Conservation (phyloP, 2,797 vertebrate species). For the Leptodactylus fallax region DNA sequence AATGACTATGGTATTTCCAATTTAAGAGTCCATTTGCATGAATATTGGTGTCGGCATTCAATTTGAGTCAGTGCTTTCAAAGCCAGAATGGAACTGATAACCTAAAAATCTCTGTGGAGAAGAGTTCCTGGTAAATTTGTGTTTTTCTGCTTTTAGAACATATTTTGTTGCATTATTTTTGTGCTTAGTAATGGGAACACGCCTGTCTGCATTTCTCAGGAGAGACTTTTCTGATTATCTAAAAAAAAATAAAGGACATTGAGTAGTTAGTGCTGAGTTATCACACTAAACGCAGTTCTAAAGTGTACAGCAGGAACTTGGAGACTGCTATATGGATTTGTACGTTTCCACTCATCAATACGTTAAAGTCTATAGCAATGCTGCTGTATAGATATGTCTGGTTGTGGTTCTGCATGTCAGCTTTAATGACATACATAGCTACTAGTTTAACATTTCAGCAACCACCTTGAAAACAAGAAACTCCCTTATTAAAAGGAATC, state of each 20-base stretch:
- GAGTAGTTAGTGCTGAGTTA: background rate
- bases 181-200: background rate
- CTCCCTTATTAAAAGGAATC: no score
- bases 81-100: background rate
- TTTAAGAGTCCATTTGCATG: background rate
- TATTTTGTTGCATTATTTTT: background rate
- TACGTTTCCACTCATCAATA: background rate
- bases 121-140: background rate
- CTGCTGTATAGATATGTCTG: background rate
- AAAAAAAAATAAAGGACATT: background rate
- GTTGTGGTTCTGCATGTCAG: background rate
- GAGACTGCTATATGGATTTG: background rate
- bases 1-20: no score
- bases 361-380: background rate
- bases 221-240: background rate
- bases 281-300: background rate
- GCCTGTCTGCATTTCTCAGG: background rate
- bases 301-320: background rate
- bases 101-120: background rate
- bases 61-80: background rate
- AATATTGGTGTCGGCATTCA: conserved; percentile 21
- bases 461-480: background rate
- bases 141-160: background rate
- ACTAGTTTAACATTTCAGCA: background rate
- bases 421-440: background rate